phyloP scores from a whole-genome alignment of 2,797 vertebrate species.

The Knipowitschia caucasica region DNA sequence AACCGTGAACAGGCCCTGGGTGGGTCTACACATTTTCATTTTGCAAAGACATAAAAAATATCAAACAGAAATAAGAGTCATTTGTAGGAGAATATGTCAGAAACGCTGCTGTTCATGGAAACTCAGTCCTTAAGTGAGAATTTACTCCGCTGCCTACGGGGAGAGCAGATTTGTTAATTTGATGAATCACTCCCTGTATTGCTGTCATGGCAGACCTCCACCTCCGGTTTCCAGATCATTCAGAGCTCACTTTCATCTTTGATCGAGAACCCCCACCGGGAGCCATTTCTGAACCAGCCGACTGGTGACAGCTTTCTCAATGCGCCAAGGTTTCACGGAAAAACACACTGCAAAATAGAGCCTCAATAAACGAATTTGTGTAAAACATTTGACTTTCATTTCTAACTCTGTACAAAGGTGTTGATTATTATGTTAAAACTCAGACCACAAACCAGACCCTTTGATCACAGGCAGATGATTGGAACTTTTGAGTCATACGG shows the following conservation, averaged over 20 bases:
- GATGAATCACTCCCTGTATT: constrained; percentile 55
- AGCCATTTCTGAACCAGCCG: constrained; percentile 56
- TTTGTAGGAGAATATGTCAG: background rate
- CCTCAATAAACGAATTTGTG: constrained; percentile 65
- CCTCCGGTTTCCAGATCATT: constrained; percentile 51
- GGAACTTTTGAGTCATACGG: too few species aligned
- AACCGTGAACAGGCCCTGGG: too few species aligned
- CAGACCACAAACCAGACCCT: constrained; percentile 61
- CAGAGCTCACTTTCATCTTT: constrained; percentile 60
- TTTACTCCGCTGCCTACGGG: constrained; percentile 47
- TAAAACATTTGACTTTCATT: constrained; percentile 77
- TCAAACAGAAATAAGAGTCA: background rate
- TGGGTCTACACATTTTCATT: too few species aligned
- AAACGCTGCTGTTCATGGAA: background rate
- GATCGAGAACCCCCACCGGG: constrained; percentile 61
- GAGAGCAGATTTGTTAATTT: constrained; percentile 69
- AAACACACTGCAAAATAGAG: constrained; percentile 59
- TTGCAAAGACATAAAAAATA: background rate
- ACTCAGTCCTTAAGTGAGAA: constrained; percentile 46
- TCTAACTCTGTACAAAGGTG: constrained; percentile 73
- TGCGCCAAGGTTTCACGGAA: constrained; percentile 57
- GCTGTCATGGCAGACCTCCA: constrained; percentile 46
- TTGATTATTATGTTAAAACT: constrained; percentile 78
- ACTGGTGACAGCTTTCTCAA: constrained; percentile 57
- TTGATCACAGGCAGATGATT: too few species aligned